Evolutionary conservation across 92 coral and sea anemone species (phyloP).

Genomic region (Anthopleura xanthogrammica): DNA sequence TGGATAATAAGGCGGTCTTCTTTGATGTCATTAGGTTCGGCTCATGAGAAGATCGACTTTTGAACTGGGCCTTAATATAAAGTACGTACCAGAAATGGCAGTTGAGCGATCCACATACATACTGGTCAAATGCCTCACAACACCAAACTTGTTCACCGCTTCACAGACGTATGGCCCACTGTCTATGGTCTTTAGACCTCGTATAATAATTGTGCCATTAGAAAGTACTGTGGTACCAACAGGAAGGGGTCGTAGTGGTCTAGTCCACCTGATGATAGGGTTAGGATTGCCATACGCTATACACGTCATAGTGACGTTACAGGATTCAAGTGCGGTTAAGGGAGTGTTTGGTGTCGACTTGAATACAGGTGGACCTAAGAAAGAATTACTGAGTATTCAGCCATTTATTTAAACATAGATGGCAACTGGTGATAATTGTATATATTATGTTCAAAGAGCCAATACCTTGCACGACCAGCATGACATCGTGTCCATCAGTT

Average conservation of each 20-base stretch:
- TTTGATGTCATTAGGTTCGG: too few relatives aligned
- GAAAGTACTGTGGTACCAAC: neutral
- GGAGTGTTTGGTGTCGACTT: neutral
- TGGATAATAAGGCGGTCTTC: too few relatives aligned
- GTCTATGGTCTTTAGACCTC: neutral
- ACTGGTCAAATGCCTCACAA: too few relatives aligned
- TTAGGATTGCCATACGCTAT: constrained; percentile 13
- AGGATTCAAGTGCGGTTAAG: neutral
- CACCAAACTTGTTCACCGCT: constrained; percentile 9
- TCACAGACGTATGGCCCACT: neutral
- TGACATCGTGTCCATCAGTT: neutral
- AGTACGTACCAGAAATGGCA: too few relatives aligned
- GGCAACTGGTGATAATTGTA: too few relatives aligned
- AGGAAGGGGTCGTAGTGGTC: neutral
- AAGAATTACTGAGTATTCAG: too few relatives aligned
- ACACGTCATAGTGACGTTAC: constrained; percentile 10
- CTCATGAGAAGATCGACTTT: too few relatives aligned
- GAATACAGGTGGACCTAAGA: constrained; percentile 6
- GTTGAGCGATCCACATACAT: too few relatives aligned
- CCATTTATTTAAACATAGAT: too few relatives aligned
- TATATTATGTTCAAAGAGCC: too few relatives aligned
- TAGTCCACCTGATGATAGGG: constrained; percentile 2
- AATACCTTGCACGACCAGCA: constrained; percentile 20
- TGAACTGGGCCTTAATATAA: too few relatives aligned
- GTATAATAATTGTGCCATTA: neutral